A percentile compares a stretch with the other conserved stretches of the same genome.
Conservation (phyloP, 2,113 vertebrate genomes). For the Tachycineta bicolor region DNA sequence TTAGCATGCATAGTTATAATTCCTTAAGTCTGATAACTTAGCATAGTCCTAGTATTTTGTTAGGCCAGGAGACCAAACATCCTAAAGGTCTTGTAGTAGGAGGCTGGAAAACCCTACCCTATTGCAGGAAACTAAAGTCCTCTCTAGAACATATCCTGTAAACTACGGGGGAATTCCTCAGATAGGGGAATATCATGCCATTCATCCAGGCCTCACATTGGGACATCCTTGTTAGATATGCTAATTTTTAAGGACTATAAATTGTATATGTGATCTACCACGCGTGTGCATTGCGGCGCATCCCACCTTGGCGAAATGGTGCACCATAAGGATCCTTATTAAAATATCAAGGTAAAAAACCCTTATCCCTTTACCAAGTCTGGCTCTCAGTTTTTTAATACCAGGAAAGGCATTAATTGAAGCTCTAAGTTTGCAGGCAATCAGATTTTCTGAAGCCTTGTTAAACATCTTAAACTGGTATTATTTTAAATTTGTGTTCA, state of each 20-base stretch:
- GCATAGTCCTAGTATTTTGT: not conserved
- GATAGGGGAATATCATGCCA: not conserved
- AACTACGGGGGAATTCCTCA: not conserved
- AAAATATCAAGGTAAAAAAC: not conserved
- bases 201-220: not conserved
- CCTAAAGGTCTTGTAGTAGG: not conserved
- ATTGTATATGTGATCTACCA: rapidly evolving
- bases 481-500: not conserved
- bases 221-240: not conserved
- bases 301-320: rapidly evolving
- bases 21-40: not conserved
- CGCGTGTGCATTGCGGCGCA: rapidly evolving
- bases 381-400: not conserved
- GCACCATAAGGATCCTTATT: no score
- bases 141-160: not conserved
- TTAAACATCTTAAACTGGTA: not conserved
- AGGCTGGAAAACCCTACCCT: rapidly evolving
- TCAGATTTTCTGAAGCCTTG: not conserved
- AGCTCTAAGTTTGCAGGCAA: not conserved
- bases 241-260: not conserved
- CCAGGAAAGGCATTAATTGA: not conserved
- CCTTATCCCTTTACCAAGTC: no score
- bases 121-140: not conserved
- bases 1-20: not conserved
- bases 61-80: not conserved